Evolutionary conservation across 2,888 invertebrate species (phyloP).

Genomic region (Oxycera nigricornis): DNA sequence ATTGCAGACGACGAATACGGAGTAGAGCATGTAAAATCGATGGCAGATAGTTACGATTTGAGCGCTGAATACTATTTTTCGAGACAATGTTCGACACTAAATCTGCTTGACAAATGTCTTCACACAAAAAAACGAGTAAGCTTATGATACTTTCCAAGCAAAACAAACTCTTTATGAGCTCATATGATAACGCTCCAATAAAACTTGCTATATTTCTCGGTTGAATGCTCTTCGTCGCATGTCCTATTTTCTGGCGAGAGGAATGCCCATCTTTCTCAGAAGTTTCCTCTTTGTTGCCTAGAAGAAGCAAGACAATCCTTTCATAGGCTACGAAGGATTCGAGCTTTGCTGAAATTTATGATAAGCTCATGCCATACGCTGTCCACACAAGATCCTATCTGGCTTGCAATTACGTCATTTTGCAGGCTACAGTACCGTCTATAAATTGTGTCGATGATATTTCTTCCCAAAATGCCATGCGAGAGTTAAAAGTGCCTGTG

Average conservation of each 20-base stretch:
- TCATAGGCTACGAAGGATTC: not conserved
- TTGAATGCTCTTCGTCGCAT: not conserved
- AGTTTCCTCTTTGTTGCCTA: not conserved
- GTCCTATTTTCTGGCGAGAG: too few relatives aligned
- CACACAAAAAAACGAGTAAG: too few relatives aligned
- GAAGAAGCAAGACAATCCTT: constrained; percentile 13
- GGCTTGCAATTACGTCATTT: constrained; percentile 22
- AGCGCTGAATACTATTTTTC: too few relatives aligned
- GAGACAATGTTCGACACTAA: too few relatives aligned
- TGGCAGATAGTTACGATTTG: too few relatives aligned
- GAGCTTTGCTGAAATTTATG: constrained; percentile 33
- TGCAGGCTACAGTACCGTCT: not conserved
- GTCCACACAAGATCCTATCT: not conserved
- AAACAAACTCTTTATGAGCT: too few relatives aligned
- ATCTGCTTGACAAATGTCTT: too few relatives aligned
- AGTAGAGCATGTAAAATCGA: too few relatives aligned
- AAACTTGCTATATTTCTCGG: not conserved
- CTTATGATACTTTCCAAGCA: too few relatives aligned
- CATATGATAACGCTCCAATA: too few relatives aligned
- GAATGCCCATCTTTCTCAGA: not conserved
- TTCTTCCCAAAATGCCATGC: constrained; percentile 3
- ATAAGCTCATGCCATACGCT: not conserved
- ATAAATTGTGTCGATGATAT: constrained; percentile 27
- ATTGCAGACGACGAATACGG: too few relatives aligned
- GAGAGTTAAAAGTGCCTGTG: not conserved